These are phyloP conservation scores for Ormyrus rosae DNA, from an alignment of 2,888 invertebrate species.

Conservation along the genomic window DNA sequence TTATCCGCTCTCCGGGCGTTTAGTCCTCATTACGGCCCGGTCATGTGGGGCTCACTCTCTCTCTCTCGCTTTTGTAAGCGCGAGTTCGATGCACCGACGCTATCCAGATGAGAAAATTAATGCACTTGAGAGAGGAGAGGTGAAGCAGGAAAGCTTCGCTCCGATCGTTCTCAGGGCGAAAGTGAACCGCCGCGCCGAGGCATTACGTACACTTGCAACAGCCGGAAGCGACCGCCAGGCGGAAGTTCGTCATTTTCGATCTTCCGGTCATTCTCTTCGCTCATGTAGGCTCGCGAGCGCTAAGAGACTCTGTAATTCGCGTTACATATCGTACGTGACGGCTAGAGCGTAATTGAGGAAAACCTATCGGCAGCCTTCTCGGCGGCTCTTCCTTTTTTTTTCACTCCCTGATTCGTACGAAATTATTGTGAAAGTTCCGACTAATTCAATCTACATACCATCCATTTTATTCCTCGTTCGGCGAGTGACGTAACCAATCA, in stretches of 20 bases:
- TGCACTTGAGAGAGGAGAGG: conserved; percentile 4
- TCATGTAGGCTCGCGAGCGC: background rate
- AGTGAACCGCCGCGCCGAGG: background rate
- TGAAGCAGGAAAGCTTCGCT: conserved; percentile 43
- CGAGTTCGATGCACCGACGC: conserved; percentile 52
- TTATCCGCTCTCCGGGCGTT: conserved; percentile 42
- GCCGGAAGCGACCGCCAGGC: conserved; percentile 36
- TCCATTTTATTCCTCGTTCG: too few species aligned
- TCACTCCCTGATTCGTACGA: too few species aligned
- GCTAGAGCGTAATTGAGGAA: too few species aligned
- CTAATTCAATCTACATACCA: too few species aligned
- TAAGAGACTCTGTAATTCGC: too few species aligned
- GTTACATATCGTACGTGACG: too few species aligned
- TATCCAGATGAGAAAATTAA: conserved; percentile 51
- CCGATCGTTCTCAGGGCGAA: conserved; percentile 37
- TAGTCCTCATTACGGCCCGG: conserved; percentile 19
- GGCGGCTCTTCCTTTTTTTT: too few species aligned
- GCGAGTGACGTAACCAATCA: too few species aligned
- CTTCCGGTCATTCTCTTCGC: conserved; percentile 34
- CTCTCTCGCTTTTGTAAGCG: background rate
- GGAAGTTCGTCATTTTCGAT: conserved; percentile 54
- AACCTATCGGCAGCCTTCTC: too few species aligned
- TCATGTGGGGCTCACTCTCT: background rate
- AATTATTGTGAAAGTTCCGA: too few species aligned
- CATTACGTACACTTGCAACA: background rate